These are phyloP conservation scores for Spisula subtruncata DNA, from an alignment of 2,888 invertebrate genomes.

Conservation along the genomic window DNA sequence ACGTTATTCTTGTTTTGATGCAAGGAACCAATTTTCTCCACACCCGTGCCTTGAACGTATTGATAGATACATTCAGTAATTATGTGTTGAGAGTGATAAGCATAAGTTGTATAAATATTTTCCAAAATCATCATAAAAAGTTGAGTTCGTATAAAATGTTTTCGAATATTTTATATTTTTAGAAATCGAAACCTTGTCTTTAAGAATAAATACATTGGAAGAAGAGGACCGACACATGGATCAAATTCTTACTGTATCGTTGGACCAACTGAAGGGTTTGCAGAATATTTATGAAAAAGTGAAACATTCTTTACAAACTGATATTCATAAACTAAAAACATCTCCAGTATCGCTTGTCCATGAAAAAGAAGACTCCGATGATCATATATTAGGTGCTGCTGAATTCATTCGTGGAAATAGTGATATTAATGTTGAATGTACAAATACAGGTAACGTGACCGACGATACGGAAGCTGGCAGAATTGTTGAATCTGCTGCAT, in stretches of 20 bases:
- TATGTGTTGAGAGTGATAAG: no score
- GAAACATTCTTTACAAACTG: not conserved
- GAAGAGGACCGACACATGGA: not conserved
- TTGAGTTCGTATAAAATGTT: not conserved
- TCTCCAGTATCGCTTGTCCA: not conserved
- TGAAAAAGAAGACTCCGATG: not conserved
- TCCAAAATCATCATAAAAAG: not conserved
- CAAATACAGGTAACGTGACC: not conserved
- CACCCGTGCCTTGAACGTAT: no score
- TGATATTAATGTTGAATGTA: not conserved
- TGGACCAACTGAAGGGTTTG: not conserved
- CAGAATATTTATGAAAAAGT: not conserved
- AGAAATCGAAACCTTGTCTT: not conserved
- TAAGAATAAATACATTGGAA: not conserved
- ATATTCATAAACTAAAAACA: not conserved
- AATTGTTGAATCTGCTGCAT: not conserved
- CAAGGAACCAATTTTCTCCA: no score
- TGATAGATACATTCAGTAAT: no score
- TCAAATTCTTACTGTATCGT: not conserved
- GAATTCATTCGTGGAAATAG: not conserved
- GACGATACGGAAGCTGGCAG: not conserved
- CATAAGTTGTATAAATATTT: no score
- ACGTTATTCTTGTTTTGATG: no score
- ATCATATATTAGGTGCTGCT: not conserved
- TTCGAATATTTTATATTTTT: no score